These are phyloP conservation scores for Nemopilema nomurai DNA, from an alignment of 30 jellyfish, hydroid and myxozoan genomes.

Conservation along the genomic window DNA sequence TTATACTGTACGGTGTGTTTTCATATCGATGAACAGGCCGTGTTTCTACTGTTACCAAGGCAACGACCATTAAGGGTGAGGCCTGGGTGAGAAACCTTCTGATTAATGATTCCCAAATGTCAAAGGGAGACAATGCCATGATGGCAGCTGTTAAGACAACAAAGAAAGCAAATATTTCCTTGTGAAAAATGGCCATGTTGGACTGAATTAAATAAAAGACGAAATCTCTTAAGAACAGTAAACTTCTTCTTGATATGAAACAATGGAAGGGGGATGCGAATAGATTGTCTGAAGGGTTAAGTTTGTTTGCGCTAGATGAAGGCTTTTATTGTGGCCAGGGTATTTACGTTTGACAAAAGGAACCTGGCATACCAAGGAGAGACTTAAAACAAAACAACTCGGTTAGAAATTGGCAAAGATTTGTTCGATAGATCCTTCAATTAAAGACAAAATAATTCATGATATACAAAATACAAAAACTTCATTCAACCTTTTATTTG, in stretches of 20 bases:
- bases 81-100: background rate
- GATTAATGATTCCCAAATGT: background rate
- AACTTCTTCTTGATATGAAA: background rate
- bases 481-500: background rate
- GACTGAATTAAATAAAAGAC: background rate
- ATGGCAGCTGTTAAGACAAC: background rate
- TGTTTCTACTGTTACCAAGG: background rate
- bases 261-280: background rate
- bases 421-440: background rate
- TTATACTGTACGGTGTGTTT: background rate
- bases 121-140: background rate
- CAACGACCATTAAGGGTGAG: background rate
- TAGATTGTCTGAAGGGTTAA: background rate
- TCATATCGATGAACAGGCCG: background rate
- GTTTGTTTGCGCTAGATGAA: background rate
- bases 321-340: background rate
- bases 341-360: background rate
- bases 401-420: background rate
- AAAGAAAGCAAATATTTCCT: background rate
- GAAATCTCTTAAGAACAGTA: background rate
- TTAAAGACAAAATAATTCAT: background rate
- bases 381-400: background rate
- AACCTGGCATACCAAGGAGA: background rate
- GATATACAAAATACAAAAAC: background rate
- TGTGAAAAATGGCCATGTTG: background rate